Evolutionary conservation across 2,888 invertebrate species (phyloP).

Genomic region (Ptychoptera albimana): DNA sequence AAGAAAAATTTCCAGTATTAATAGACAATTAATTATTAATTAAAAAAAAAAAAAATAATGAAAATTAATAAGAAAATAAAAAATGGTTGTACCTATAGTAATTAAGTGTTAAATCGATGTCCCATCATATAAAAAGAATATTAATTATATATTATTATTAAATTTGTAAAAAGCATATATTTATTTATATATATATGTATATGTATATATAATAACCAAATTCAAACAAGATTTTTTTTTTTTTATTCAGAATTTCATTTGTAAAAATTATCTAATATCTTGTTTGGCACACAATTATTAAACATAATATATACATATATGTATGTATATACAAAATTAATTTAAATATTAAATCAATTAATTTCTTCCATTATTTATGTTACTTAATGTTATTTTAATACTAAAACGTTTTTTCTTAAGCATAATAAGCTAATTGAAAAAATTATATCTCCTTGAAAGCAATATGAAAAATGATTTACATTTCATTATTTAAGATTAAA

Average conservation of each 20-base stretch:
- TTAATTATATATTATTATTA: no score
- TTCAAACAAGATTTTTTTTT: neutral
- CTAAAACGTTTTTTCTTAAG: no score
- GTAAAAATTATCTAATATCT: no score
- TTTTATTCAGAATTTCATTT: no score
- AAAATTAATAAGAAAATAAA: constrained; percentile 6
- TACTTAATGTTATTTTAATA: neutral
- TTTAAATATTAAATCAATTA: neutral
- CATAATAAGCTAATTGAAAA: neutral
- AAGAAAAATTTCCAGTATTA: constrained; percentile 8
- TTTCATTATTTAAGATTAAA: no score
- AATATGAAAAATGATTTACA: no score
- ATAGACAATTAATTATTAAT: constrained; percentile 2
- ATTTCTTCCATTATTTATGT: neutral
- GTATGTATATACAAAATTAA: no score
- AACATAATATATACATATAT: no score
- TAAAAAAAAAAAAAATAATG: constrained; percentile 1
- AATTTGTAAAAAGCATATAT: no score
- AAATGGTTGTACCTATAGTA: constrained; percentile 11
- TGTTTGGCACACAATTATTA: no score
- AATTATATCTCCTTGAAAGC: neutral
- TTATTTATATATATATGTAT: neutral
- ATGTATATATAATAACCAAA: neutral
- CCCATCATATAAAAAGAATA: neutral
- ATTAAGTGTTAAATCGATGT: constrained; percentile 11